Evolutionary conservation across 2,797 vertebrate species (phyloP).

Genomic region (Microctenopoma lineatum): DNA sequence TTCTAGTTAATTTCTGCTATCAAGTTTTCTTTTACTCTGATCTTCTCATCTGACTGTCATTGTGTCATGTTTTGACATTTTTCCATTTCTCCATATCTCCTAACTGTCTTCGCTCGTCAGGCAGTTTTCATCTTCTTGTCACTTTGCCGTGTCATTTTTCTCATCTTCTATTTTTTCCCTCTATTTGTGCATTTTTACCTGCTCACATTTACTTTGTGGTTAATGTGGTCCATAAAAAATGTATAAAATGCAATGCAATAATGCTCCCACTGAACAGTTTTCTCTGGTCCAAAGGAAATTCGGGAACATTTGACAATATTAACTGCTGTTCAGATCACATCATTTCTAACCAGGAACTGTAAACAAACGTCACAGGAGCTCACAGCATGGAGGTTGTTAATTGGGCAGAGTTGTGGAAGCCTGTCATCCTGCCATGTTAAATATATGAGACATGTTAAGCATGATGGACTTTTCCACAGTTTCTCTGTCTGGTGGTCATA

Average conservation of each 20-base stretch:
- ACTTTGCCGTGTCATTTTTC: constrained; percentile 51
- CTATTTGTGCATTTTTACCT: constrained; percentile 11
- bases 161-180: constrained; percentile 32
- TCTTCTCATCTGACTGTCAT: constrained; percentile 60
- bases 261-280: not conserved
- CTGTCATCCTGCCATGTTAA: constrained; percentile 32
- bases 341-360: constrained; percentile 21
- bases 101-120: constrained; percentile 58
- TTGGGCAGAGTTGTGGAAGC: constrained; percentile 59
- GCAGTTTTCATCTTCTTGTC: constrained; percentile 61
- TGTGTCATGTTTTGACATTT: constrained; percentile 62
- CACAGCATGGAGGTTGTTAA: constrained; percentile 59
- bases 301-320: not conserved
- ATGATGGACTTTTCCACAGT: not conserved
- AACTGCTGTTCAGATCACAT: constrained; percentile 2
- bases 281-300: constrained; percentile 3
- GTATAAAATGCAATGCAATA: not conserved
- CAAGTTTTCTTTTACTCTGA: constrained; percentile 26
- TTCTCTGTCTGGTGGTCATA: constrained; percentile 7
- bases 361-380: constrained; percentile 42
- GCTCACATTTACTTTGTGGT: constrained; percentile 16
- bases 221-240: constrained; percentile 1
- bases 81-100: constrained; percentile 66
- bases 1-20: constrained; percentile 48
- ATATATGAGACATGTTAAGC: constrained; percentile 21